These are phyloP conservation scores for Diloba caeruleocephala DNA, from an alignment of 2,888 invertebrate genomes.

Conservation along the genomic window DNA sequence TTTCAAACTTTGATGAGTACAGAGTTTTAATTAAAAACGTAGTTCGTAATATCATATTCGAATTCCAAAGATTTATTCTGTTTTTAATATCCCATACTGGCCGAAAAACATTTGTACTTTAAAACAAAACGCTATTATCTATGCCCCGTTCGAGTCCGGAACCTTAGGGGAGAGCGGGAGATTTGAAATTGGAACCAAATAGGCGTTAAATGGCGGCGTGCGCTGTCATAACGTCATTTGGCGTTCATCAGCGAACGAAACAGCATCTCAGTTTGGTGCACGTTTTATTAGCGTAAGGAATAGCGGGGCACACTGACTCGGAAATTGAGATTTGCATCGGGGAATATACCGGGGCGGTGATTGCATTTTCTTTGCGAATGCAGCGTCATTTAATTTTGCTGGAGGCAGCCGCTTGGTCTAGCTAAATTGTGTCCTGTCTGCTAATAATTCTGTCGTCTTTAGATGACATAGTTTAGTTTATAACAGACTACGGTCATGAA, in stretches of 20 bases:
- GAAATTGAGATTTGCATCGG: constrained; percentile 87
- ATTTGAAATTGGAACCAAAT: constrained; percentile 91
- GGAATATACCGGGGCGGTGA: constrained; percentile 81
- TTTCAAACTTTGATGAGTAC: constrained; percentile 66
- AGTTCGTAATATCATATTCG: constrained; percentile 30
- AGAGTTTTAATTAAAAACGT: constrained; percentile 68
- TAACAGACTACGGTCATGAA: constrained; percentile 30
- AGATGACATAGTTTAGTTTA: constrained; percentile 50
- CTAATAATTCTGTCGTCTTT: constrained; percentile 60
- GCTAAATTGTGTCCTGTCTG: constrained; percentile 74
- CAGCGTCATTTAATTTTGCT: constrained; percentile 85
- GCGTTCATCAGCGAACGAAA: constrained; percentile 88
- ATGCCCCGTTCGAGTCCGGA: constrained; percentile 83
- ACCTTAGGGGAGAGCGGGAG: constrained; percentile 85
- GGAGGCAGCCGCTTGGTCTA: constrained; percentile 73
- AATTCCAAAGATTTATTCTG: constrained; percentile 26
- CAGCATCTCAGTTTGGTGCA: constrained; percentile 87
- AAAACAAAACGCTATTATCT: constrained; percentile 85
- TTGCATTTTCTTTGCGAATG: constrained; percentile 87
- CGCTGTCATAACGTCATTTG: constrained; percentile 88
- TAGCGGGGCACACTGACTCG: constrained; percentile 85
- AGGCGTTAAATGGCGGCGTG: constrained; percentile 91
- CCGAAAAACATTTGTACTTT: constrained; percentile 50
- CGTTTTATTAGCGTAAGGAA: constrained; percentile 89
- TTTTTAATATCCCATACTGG: constrained; percentile 46